Evolutionary conservation across 2,113 vertebrate species (phyloP).

Genomic region (Mugil cephalus): DNA sequence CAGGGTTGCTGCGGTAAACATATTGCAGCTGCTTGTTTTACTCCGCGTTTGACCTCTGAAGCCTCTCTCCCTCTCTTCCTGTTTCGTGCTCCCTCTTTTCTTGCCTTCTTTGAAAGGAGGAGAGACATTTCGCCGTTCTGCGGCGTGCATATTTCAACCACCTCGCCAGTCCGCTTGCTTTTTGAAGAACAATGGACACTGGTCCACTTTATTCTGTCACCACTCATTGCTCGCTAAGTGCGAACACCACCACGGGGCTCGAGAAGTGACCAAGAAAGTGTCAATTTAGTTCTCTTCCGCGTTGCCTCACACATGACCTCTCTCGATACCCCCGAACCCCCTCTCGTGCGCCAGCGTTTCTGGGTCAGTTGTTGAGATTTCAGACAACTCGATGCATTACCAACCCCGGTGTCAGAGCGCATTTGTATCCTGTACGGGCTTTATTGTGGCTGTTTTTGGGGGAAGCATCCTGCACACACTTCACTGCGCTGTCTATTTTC

Average conservation of each 20-base stretch:
- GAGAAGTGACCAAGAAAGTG: conserved; percentile 47
- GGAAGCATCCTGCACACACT: conserved; percentile 34
- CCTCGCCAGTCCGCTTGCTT: conserved; percentile 27
- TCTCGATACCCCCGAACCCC: conserved; percentile 33
- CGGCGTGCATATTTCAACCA: conserved; percentile 38
- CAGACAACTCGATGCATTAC: conserved; percentile 71
- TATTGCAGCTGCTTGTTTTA: conserved; percentile 72
- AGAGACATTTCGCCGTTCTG: conserved; percentile 43
- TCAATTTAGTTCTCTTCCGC: conserved; percentile 61
- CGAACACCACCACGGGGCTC: conserved; percentile 38
- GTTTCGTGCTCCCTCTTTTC: conserved; percentile 7
- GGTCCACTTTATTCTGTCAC: conserved; percentile 40
- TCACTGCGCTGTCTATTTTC: conserved; percentile 45
- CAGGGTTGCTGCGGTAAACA: conserved; percentile 67
- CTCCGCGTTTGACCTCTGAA: conserved; percentile 66
- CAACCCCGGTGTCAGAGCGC: conserved; percentile 72
- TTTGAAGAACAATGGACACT: conserved; percentile 28
- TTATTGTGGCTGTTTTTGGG: conserved; percentile 48
- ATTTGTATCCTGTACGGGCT: conserved; percentile 68
- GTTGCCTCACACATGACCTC: conserved; percentile 57
- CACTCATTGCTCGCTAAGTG: conserved; percentile 13
- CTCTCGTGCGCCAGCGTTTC: conserved; percentile 66
- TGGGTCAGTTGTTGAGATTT: conserved; percentile 82
- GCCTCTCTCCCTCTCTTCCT: conserved; percentile 5
- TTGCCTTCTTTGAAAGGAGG: conserved; percentile 11